These are phyloP conservation scores for Epizoanthus scotinus DNA, from an alignment of 92 coral and sea anemone genomes.

Conservation along the genomic window DNA sequence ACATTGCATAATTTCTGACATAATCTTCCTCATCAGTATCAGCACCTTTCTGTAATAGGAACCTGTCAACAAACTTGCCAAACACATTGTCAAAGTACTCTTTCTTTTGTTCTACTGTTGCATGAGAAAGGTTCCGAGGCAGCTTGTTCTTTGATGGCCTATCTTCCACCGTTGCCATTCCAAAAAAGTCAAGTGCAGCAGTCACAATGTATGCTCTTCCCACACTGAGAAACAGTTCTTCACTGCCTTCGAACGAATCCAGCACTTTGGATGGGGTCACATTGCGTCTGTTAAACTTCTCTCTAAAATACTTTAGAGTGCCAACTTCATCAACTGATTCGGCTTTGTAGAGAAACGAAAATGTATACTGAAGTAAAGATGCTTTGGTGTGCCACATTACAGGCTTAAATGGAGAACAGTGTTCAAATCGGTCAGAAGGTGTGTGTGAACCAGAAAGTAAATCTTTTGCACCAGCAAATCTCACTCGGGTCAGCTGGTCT, in stretches of 20 bases:
- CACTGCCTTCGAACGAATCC: conserved; percentile 75
- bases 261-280: conserved; percentile 78
- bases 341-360: conserved; percentile 70
- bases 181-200: conserved; percentile 19
- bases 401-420: conserved; percentile 66
- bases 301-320: conserved; percentile 74
- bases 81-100: conserved; percentile 47
- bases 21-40: conserved; percentile 6
- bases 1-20: conserved; percentile 59
- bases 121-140: conserved; percentile 31
- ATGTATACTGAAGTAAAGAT: conserved; percentile 58
- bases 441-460: conserved; percentile 72
- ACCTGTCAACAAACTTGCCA: conserved; percentile 43
- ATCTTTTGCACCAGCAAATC: conserved; percentile 67
- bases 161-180: conserved; percentile 7
- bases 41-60: conserved; percentile 34
- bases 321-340: conserved; percentile 76
- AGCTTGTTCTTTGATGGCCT: conserved; percentile 2
- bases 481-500: conserved; percentile 53
- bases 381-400: conserved; percentile 77
- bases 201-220: conserved; percentile 69
- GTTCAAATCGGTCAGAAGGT: conserved; percentile 70
- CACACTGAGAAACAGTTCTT: conserved; percentile 75
- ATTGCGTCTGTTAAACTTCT: conserved; percentile 68
- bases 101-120: conserved; percentile 37